Base-by-base conservation (phyloP, 2,888 invertebrate species). In the Platerodrilus igneus region DNA sequence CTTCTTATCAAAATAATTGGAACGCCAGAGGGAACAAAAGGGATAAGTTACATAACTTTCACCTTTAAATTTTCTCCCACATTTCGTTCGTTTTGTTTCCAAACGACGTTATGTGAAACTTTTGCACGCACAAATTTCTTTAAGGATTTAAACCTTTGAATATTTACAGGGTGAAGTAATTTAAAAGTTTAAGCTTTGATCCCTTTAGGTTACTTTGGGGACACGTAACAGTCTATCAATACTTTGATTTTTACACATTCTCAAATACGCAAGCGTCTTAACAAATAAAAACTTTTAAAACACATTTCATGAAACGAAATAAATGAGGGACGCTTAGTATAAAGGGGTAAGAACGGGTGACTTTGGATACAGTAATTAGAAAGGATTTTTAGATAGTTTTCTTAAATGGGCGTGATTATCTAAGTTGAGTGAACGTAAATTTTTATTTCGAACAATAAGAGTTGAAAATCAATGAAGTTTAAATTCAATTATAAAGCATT, bases 31-130 rank as follows among this genome's bases (percentile, higher is more conserved):
- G 42, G 46, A 55, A 58, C 57, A 58, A 55, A 60, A 59, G 57
- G 57, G 53, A 53, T 42, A 33, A 43, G 37, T 39, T n/a, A n/a
- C n/a, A n/a, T 36, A 26, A 32, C 36, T 40, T 25, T 27, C 41
- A 42, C 38, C 39, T 35, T 21, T 11, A 29, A 45, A 46, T 48
- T 50, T 50, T 42, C 51, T 51, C 55, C 56, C 57, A 56, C 63
- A 60, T 64, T 63, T 59, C 61, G 59, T 64, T 64, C 64, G 60
- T 63, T 64, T 65, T 64, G 62, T 64, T 65, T 63, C 57, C 51
- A 56, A 42, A 55, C 53, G 57, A 60, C 62, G 58, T 62, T 59
- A 60, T 60, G 58, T 55, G 50, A 58, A 58, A 59, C 57, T 58
- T 59, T 58, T 63, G 58, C 62, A 63, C 63, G 63, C 62, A 64